Evolutionary conservation across 1,140 invertebrate species (phyloP).

Genomic region (Lucilia cuprina): DNA sequence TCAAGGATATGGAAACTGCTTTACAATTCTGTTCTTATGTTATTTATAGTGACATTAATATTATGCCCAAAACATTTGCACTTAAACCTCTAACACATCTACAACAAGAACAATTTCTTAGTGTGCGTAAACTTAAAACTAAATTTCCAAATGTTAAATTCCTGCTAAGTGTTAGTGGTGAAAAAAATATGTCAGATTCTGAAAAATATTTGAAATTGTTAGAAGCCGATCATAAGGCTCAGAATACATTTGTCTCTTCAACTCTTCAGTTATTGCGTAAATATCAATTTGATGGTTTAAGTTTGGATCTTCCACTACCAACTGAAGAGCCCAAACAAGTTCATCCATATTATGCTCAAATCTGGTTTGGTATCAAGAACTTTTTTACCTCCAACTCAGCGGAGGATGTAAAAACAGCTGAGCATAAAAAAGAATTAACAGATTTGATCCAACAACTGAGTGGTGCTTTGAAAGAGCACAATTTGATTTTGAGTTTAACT

Average conservation of each 20-base stretch:
- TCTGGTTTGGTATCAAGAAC: conserved; percentile 79
- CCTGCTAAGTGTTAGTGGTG: conserved; percentile 80
- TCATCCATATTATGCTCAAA: conserved; percentile 68
- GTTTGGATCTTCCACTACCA: conserved; percentile 84
- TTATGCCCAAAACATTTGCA: conserved; percentile 75
- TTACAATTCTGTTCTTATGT: conserved; percentile 83
- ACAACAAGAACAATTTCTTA: conserved; percentile 73
- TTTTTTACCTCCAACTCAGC: conserved; percentile 72
- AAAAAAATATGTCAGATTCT: conserved; percentile 71
- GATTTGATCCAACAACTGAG: conserved; percentile 75
- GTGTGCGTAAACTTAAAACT: conserved; percentile 73
- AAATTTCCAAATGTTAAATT: conserved; percentile 77
- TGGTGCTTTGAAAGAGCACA: conserved; percentile 68
- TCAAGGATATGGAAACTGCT: conserved; percentile 75
- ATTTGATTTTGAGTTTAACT: conserved; percentile 71
- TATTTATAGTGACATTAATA: conserved; percentile 82
- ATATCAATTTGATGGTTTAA: conserved; percentile 83
- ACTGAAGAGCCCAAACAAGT: conserved; percentile 78
- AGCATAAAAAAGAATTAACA: conserved; percentile 77
- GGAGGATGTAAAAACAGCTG: conserved; percentile 75
- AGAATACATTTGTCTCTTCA: conserved; percentile 76
- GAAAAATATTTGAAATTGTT: conserved; percentile 63
- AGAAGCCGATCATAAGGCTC: conserved; percentile 72
- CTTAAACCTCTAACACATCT: conserved; percentile 72
- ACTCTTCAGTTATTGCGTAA: conserved; percentile 72